Evolutionary conservation across 2,113 vertebrate species (phyloP).

Genomic region (Chionodraco myersi): DNA sequence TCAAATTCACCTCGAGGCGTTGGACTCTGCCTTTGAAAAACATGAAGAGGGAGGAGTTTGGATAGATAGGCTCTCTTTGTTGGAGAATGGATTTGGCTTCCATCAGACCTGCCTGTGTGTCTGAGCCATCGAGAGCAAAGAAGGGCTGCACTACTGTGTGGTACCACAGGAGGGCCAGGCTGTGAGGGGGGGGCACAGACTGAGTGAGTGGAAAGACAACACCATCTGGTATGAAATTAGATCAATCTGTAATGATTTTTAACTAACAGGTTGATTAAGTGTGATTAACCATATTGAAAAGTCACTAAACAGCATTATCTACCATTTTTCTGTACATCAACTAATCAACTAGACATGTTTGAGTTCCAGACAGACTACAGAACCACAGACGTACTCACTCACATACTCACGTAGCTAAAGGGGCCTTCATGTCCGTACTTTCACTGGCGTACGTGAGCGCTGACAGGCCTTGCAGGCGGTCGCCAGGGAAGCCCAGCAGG

Average conservation of each 20-base stretch:
- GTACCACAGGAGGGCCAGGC: conserved; percentile 94
- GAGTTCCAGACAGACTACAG: conserved; percentile 11
- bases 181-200: conserved; percentile 61
- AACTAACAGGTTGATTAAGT: background rate
- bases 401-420: conserved; percentile 99
- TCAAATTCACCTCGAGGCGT: conserved; percentile 88
- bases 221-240: background rate
- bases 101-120: conserved; percentile 89
- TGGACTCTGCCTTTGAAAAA: conserved; percentile 98
- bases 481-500: conserved; percentile 98
- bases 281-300: background rate
- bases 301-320: background rate
- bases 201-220: background rate
- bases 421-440: conserved; percentile 99
- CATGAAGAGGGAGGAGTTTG: conserved; percentile 96
- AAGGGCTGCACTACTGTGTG: conserved; percentile 96
- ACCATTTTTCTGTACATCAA: no score
- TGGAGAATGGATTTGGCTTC: conserved; percentile 94
- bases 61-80: conserved; percentile 91
- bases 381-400: conserved; percentile 75
- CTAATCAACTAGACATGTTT: background rate
- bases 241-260: background rate
- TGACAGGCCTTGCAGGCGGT: conserved; percentile 95
- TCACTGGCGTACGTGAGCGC: conserved; percentile 94
- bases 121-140: conserved; percentile 92